A percentile compares a stretch with the other conserved stretches of the same genome.
Evolutionary conservation across 2,113 vertebrate genomes (phyloP).

Genomic region (Tympanuchus pallidicinctus): DNA sequence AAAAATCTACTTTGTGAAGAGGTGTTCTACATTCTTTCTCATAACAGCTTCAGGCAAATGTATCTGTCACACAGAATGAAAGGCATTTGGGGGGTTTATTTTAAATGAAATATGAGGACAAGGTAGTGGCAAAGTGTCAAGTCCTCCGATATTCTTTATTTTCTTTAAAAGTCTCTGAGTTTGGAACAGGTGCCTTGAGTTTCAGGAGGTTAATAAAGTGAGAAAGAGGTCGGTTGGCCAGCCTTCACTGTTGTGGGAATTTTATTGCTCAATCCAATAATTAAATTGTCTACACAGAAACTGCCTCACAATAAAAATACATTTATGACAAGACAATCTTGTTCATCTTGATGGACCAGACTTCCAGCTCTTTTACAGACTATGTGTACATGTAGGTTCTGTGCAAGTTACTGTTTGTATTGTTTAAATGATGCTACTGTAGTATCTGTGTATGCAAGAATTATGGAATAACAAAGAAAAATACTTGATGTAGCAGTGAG

Average conservation of each 20-base stretch:
- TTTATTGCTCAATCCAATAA: constrained; percentile 42
- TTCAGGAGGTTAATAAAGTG: constrained; percentile 48
- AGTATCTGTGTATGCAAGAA: neutral
- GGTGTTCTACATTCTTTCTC: constrained; percentile 34
- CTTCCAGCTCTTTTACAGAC: neutral
- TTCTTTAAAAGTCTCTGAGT: constrained; percentile 13
- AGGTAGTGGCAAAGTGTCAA: neutral
- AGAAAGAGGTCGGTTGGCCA: neutral
- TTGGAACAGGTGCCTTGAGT: constrained; percentile 35
- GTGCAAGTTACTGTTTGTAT: neutral
- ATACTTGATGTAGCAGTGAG: neutral
- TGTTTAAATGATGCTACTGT: neutral
- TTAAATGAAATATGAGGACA: neutral
- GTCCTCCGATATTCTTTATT: neutral
- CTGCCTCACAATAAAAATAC: constrained; percentile 29
- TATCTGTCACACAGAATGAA: constrained; percentile 18
- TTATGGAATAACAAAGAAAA: neutral
- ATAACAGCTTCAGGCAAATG: constrained; percentile 39
- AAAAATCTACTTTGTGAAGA: constrained; percentile 18
- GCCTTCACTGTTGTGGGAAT: constrained; percentile 18
- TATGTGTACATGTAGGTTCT: neutral
- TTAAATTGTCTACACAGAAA: constrained; percentile 48
- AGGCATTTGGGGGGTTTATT: neutral
- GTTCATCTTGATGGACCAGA: constrained; percentile 41
- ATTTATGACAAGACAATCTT: neutral